phyloP scores from a whole-genome alignment of 2,888 invertebrate species.

The Metellina segmentata region DNA sequence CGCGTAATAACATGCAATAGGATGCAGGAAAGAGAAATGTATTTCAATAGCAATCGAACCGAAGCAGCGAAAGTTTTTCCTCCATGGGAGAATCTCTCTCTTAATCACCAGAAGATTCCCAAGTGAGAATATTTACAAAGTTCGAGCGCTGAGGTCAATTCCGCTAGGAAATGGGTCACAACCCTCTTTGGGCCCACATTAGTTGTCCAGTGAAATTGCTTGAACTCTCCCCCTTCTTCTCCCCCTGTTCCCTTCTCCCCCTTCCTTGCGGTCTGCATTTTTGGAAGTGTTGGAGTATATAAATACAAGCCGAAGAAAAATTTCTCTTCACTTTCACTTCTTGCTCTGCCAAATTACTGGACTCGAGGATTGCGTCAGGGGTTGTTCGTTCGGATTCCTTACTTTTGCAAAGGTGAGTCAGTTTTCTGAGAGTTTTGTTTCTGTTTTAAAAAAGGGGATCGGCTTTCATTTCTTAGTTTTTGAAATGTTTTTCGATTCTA shows the following conservation, averaged over 20 bases:
- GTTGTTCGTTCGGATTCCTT: constrained; percentile 10
- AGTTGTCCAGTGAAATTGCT: background rate
- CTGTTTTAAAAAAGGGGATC: too few relatives aligned
- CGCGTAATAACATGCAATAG: background rate
- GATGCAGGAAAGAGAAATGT: background rate
- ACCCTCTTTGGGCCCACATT: constrained; percentile 58
- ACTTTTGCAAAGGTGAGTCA: constrained; percentile 31
- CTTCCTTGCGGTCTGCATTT: background rate
- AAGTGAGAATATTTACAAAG: background rate
- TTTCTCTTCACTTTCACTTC: constrained; percentile 63
- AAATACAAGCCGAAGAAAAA: constrained; percentile 57
- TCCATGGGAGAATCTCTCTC: constrained; percentile 11
- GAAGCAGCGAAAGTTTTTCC: constrained; percentile 7
- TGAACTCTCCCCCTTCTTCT: background rate
- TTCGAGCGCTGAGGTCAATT: constrained; percentile 57
- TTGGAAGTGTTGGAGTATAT: constrained; percentile 31
- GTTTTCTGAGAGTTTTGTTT: background rate
- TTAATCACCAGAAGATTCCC: constrained; percentile 24
- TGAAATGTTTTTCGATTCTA: too few relatives aligned
- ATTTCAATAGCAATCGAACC: background rate
- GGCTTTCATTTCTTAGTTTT: too few relatives aligned
- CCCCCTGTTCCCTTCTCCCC: background rate
- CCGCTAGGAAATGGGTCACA: constrained; percentile 62
- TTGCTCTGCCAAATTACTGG: background rate
- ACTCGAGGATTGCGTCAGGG: background rate